phyloP scores from a whole-genome alignment of 2,888 invertebrate genomes.

The Eupithecia exiguata region DNA sequence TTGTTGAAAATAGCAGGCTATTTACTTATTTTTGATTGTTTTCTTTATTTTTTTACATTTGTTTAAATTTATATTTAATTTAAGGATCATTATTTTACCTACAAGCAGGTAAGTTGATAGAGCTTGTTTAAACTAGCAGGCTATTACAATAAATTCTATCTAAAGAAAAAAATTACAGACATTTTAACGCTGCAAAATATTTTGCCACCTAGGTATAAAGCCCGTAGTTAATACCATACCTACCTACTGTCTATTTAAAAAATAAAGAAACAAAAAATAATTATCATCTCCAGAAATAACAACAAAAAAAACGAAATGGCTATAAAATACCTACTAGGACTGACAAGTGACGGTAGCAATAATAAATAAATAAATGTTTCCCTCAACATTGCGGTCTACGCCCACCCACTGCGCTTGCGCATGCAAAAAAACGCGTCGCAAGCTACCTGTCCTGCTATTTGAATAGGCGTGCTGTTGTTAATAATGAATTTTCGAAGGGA shows the following conservation, averaged over 20 bases:
- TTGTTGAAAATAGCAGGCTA: too few species aligned
- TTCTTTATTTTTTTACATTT: too few species aligned
- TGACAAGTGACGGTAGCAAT: conserved; percentile 56
- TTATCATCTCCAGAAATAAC: too few species aligned
- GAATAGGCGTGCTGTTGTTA: conserved; percentile 46
- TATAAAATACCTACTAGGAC: conserved; percentile 6
- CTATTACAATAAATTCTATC: neutral
- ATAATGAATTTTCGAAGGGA: conserved; percentile 42
- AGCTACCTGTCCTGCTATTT: conserved; percentile 51
- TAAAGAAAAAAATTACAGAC: neutral
- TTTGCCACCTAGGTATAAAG: neutral
- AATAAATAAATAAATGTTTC: conserved; percentile 59
- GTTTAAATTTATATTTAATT: too few species aligned
- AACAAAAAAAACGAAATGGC: conserved; percentile 21
- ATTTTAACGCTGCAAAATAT: neutral
- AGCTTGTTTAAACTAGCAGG: neutral
- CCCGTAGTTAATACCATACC: neutral
- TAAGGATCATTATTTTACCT: neutral
- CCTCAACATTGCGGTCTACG: conserved; percentile 52
- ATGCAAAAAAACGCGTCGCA: conserved; percentile 57
- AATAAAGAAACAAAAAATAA: neutral
- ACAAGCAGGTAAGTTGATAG: neutral
- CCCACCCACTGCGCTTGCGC: conserved; percentile 59
- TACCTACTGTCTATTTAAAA: neutral
- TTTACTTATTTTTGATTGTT: too few species aligned